These are phyloP conservation scores for Zoanthus gigantus DNA, from an alignment of 92 coral and sea anemone species.

Conservation along the genomic window DNA sequence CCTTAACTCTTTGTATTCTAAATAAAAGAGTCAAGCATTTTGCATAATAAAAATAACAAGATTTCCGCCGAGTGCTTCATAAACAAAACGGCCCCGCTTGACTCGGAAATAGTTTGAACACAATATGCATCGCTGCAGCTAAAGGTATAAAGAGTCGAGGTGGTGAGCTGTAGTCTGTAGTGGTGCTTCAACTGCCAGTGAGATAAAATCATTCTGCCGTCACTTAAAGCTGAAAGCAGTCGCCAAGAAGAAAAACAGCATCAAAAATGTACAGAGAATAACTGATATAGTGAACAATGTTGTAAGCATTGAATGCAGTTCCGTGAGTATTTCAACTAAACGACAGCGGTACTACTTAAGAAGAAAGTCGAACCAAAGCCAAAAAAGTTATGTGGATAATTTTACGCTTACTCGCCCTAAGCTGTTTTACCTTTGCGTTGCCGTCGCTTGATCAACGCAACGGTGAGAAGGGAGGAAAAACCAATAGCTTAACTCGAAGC, in stretches of 20 bases:
- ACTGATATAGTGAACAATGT: not conserved
- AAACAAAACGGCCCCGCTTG: conserved; percentile 39
- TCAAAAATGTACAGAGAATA: not conserved
- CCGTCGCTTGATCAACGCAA: conserved; percentile 1
- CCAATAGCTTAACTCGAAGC: not conserved
- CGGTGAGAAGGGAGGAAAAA: not conserved
- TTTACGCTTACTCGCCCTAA: not conserved
- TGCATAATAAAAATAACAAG: conserved; percentile 17
- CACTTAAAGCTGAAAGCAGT: not conserved
- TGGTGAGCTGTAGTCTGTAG: not conserved
- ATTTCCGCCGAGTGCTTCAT: conserved; percentile 28
- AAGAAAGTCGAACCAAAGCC: not conserved
- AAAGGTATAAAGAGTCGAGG: conserved; percentile 19
- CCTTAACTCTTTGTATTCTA: conserved; percentile 36
- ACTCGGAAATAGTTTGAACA: conserved; percentile 39
- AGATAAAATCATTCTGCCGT: conserved; percentile 4
- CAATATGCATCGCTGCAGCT: conserved; percentile 32
- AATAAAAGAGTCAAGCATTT: conserved; percentile 36
- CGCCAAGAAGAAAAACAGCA: not conserved
- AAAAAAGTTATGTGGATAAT: conserved; percentile 4
- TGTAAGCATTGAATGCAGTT: not conserved
- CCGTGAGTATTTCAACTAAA: not conserved
- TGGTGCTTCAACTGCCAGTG: conserved; percentile 15
- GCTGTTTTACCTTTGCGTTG: not conserved
- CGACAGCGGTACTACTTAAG: not conserved